A percentile compares a stretch with the other conserved stretches of the same genome.
Conservation (phyloP, 2,113 vertebrate species). For the Campylomormyrus tamandua region DNA sequence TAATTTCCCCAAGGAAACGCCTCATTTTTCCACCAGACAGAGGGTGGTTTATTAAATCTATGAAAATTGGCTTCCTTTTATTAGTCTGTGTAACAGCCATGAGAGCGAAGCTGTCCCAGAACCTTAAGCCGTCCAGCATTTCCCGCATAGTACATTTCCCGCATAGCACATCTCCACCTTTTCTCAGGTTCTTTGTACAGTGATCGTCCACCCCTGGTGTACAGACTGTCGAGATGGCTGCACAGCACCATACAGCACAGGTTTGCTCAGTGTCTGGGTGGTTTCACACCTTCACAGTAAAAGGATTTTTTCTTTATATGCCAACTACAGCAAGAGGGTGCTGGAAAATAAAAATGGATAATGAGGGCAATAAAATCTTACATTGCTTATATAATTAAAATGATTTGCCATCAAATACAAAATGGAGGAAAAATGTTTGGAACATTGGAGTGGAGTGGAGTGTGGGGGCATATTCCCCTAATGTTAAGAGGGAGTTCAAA, state of each 20-base stretch:
- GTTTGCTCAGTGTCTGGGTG: neutral
- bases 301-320: neutral
- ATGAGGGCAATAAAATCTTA: neutral
- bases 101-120: neutral
- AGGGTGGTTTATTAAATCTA: slow-evolving; percentile 9
- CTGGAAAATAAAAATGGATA: neutral
- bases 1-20: slow-evolving; percentile 25
- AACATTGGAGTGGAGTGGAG: neutral
- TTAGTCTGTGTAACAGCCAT: neutral
- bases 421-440: neutral
- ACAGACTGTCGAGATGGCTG: neutral
- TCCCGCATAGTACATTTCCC: neutral
- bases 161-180: neutral
- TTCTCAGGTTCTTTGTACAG: neutral
- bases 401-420: neutral
- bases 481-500: neutral
- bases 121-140: neutral
- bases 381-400: neutral
- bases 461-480: neutral
- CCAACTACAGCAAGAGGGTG: neutral
- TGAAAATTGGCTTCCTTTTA: neutral
- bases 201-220: neutral
- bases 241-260: neutral
- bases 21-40: slow-evolving; percentile 42
- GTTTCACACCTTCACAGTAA: neutral